phyloP scores from a whole-genome alignment of 2,888 invertebrate genomes.

The Synergus laeviventris region DNA sequence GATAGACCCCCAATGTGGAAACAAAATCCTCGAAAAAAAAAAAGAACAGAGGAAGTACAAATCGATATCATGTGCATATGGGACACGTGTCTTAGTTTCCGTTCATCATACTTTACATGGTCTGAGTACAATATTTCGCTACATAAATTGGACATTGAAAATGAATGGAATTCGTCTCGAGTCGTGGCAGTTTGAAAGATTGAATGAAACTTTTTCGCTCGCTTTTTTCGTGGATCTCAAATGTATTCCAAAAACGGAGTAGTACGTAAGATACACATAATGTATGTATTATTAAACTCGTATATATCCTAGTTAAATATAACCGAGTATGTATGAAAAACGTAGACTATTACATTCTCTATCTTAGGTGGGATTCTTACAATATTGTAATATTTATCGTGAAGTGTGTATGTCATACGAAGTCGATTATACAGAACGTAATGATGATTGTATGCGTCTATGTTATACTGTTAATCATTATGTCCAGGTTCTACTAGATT shows the following conservation, averaged over 20 bases:
- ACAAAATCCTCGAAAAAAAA: slow-evolving; percentile 19
- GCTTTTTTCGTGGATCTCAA: slow-evolving; percentile 46
- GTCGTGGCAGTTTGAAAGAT: slow-evolving; percentile 69
- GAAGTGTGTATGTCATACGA: slow-evolving; percentile 54
- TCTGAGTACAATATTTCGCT: slow-evolving; percentile 31
- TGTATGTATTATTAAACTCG: slow-evolving; percentile 52
- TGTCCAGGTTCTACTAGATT: slow-evolving; percentile 61
- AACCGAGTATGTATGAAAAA: slow-evolving; percentile 72
- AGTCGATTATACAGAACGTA: slow-evolving; percentile 42
- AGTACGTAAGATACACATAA: slow-evolving; percentile 63
- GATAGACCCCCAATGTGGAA: slow-evolving; percentile 23
- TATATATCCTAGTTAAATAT: slow-evolving; percentile 66
- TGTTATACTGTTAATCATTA: slow-evolving; percentile 63
- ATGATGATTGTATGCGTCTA: slow-evolving; percentile 64
- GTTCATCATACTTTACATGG: slow-evolving; percentile 29
- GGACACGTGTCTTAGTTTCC: slow-evolving; percentile 34
- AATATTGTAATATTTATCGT: slow-evolving; percentile 64
- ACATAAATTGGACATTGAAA: slow-evolving; percentile 47
- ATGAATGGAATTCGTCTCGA: slow-evolving; percentile 65
- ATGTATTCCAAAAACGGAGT: slow-evolving; percentile 48
- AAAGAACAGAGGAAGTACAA: slow-evolving; percentile 26
- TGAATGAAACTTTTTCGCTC: slow-evolving; percentile 56
- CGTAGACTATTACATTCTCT: slow-evolving; percentile 72
- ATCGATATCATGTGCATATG: slow-evolving; percentile 35
- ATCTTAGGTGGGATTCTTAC: slow-evolving; percentile 72